Base-by-base conservation (phyloP, 2,888 invertebrate genomes). In the Eilema caniola region DNA sequence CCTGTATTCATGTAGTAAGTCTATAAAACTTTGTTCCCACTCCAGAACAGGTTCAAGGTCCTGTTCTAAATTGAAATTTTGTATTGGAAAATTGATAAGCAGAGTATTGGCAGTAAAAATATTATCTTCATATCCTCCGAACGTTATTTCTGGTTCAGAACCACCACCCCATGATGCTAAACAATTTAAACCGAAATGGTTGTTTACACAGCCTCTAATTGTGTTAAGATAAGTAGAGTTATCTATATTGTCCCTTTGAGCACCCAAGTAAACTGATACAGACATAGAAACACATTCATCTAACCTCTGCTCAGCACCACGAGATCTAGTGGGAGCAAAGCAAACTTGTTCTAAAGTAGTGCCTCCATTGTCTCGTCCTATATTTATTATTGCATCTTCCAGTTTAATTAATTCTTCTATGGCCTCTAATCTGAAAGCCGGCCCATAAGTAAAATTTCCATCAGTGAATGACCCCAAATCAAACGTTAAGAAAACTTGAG, bases 141-240 rank as follows among this genome's bases (percentile, higher is more conserved):
- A 95, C 0, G 97, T 97, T 69, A 99, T 95, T 75, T 97, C 97
- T 0, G 99, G 98, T 79, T 98, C 97, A 12, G 98, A 96, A 1
- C 99, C 99, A 1, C 98, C 99, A 41, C 99, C 99, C 94, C 97
- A 99, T 0, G 97, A 95, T 0, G 97, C 98, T 71, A 98, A 92
- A 89, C 99, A 99, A 74, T 78, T 85, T 0, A 94, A 80, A 14
- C 86, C 86, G 82, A 93, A 89, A 85, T 94, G 77, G 88, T 93
- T 86, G 83, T 96, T 88, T 70, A 95, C 73, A 89, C 96, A 95
- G 73, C 85, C 90, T 75, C 90, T 90, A 71, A 95, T 89, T 24
- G 65, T 84, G 56, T 79, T 82, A 16, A 95, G 86, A 81, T 95
- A 95, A 8, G 95, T 93, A 11, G 84, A 78, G 57, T 89, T 88